phyloP scores from a whole-genome alignment of 2,888 invertebrate genomes.

The Harpagoxenus sublaevis region DNA sequence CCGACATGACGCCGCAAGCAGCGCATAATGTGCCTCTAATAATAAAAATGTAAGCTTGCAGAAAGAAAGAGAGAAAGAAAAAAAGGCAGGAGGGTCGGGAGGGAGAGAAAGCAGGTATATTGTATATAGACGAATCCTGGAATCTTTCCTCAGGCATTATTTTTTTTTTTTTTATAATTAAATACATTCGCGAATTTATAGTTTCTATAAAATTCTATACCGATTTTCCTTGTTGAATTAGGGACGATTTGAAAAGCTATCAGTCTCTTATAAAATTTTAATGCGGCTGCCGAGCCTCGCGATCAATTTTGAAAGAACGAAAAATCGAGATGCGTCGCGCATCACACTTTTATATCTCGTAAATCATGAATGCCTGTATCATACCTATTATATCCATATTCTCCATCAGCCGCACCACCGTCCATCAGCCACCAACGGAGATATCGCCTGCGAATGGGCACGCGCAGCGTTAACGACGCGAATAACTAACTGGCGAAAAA shows the following conservation, averaged over 20 bases:
- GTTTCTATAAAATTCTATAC: not conserved
- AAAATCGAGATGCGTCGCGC: not conserved
- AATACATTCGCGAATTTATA: not conserved
- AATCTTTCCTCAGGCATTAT: not conserved
- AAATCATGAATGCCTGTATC: not conserved
- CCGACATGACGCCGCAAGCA: not conserved
- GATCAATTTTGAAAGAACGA: not conserved
- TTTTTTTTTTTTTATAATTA: not conserved
- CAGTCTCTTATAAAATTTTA: not conserved
- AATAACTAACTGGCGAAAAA: constrained; percentile 36
- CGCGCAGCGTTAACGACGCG: constrained; percentile 41
- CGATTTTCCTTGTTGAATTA: not conserved
- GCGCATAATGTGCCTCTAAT: constrained; percentile 20
- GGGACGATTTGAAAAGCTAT: not conserved
- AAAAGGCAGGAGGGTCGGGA: too few relatives aligned
- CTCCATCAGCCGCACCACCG: not conserved
- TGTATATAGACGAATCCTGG: not conserved
- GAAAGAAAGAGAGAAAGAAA: not conserved
- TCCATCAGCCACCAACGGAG: constrained; percentile 13
- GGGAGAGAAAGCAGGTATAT: too few relatives aligned
- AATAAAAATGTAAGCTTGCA: constrained; percentile 17
- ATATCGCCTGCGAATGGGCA: constrained; percentile 7
- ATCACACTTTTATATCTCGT: not conserved
- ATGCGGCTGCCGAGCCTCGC: not conserved
- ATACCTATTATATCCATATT: not conserved